A percentile compares a stretch with the other conserved stretches of the same genome.
Evolutionary conservation across 1,140 invertebrate species (phyloP).

Genomic region (Orchestia grillus): DNA sequence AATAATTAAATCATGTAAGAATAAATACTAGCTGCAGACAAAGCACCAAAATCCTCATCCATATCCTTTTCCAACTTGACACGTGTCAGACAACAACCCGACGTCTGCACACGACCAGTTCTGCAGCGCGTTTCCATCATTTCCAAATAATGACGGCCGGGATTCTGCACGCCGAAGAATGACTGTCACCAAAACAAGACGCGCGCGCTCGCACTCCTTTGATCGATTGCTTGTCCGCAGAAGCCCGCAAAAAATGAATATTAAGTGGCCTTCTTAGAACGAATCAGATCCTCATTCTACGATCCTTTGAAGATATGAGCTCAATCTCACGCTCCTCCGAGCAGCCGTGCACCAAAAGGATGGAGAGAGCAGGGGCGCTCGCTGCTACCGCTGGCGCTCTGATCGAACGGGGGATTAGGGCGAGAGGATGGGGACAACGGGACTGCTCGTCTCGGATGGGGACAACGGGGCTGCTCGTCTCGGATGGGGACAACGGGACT

Average conservation of each 20-base stretch:
- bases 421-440: too few species aligned
- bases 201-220: not conserved
- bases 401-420: not conserved
- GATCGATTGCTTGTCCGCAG: slow-evolving; percentile 13
- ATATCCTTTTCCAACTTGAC: too few species aligned
- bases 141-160: not conserved
- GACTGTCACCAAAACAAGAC: slow-evolving; percentile 3
- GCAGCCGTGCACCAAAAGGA: not conserved
- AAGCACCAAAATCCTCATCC: too few species aligned
- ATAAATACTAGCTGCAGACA: too few species aligned
- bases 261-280: slow-evolving; percentile 31
- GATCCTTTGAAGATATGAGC: slow-evolving; percentile 39
- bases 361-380: not conserved
- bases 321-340: slow-evolving; percentile 30
- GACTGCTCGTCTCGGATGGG: not conserved
- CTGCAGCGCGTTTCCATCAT: not conserved
- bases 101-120: too few species aligned
- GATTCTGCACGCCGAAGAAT: not conserved
- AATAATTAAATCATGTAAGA: too few species aligned
- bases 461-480: too few species aligned
- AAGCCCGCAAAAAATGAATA: slow-evolving; percentile 8
- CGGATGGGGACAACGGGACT: too few species aligned
- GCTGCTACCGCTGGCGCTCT: not conserved
- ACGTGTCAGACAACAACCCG: too few species aligned
- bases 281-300: slow-evolving; percentile 40